These are phyloP conservation scores for Harpalus rufipes DNA, from an alignment of 2,888 invertebrate species.

Conservation along the genomic window DNA sequence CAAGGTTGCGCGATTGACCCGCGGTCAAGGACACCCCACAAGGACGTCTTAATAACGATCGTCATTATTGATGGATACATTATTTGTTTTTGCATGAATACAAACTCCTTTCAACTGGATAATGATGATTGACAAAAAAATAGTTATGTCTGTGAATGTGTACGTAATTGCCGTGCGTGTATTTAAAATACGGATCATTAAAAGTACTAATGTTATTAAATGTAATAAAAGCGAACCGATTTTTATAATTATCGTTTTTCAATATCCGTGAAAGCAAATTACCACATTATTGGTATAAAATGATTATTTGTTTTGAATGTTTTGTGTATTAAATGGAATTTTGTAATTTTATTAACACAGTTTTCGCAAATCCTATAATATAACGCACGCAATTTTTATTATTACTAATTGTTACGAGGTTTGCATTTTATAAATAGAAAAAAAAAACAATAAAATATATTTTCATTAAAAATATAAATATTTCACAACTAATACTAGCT, in stretches of 20 bases:
- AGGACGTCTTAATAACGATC: constrained; percentile 51
- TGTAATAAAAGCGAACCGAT: constrained; percentile 1
- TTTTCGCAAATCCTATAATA: not conserved
- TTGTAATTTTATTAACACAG: constrained; percentile 10
- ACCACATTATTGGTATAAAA: not conserved
- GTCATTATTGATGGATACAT: constrained; percentile 60
- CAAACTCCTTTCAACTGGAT: constrained; percentile 36
- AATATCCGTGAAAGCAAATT: not conserved
- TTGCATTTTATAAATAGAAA: not conserved
- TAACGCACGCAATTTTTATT: not conserved
- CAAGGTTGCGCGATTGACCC: constrained; percentile 26
- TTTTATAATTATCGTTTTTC: constrained; percentile 36
- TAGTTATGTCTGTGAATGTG: constrained; percentile 2
- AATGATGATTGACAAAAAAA: constrained; percentile 46
- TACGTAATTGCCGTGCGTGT: constrained; percentile 17
- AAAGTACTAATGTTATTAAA: constrained; percentile 26
- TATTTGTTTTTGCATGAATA: constrained; percentile 53
- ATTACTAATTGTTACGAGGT: not conserved
- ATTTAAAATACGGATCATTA: constrained; percentile 18
- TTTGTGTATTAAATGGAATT: constrained; percentile 20
- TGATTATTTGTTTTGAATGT: constrained; percentile 21
- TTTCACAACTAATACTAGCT: no score
- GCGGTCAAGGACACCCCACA: constrained; percentile 55
- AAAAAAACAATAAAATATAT: no score
- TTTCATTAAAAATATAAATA: no score